Conservation (phyloP, 2,113 vertebrate genomes). For the Apteryx owenii region DNA sequence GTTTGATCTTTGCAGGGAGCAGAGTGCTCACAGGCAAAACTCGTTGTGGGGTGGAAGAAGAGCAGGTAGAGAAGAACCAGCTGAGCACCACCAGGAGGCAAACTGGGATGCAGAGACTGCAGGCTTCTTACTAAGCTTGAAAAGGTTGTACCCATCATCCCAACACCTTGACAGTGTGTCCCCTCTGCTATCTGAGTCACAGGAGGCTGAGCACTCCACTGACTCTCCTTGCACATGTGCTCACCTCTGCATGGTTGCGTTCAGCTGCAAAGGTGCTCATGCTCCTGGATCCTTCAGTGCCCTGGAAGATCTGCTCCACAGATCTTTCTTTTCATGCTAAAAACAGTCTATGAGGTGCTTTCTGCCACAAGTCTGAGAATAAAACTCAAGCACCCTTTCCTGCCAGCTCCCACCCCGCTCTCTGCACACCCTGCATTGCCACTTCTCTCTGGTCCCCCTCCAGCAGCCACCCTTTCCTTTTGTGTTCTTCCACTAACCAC, state of each 20-base stretch:
- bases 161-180: accelerated
- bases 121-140: not conserved
- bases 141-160: not conserved
- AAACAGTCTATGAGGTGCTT: not conserved
- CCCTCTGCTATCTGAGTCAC: not conserved
- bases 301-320: not conserved
- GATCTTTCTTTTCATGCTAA: not conserved
- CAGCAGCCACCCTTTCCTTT: not conserved
- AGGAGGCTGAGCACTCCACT: not conserved
- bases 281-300: not conserved
- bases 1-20: not conserved
- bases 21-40: not conserved
- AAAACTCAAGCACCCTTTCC: not conserved
- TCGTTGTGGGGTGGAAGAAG: not conserved
- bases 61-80: not conserved
- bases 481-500: not conserved
- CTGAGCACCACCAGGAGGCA: not conserved
- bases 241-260: accelerated
- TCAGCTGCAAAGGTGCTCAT: not conserved
- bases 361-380: not conserved
- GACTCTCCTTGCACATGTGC: not conserved
- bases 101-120: not conserved
- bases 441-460: not conserved
- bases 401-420: not conserved
- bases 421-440: not conserved